Percentiles rank a stretch among this genome's conserved stretches.
These are phyloP conservation scores for Sminthopsis crassicaudata DNA, from an alignment of 2,113 vertebrate genomes.

Conservation along the genomic window DNA sequence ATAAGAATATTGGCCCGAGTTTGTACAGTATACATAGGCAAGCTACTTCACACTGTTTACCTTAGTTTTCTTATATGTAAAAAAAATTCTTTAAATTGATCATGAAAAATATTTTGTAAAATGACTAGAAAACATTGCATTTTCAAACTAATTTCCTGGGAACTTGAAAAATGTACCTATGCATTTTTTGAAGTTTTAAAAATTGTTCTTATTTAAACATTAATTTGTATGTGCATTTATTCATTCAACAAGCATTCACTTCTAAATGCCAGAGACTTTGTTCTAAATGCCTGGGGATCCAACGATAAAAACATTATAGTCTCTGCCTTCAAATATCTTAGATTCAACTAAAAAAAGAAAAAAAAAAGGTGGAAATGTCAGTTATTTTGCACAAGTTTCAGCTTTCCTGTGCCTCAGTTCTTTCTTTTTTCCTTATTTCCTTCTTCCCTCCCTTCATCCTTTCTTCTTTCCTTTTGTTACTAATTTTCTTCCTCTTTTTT, in stretches of 20 bases:
- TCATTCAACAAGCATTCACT: not conserved
- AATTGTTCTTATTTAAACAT: not conserved
- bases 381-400: not conserved
- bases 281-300: not conserved
- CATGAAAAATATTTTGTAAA: not conserved
- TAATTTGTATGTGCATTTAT: not conserved
- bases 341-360: not conserved
- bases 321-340: not conserved
- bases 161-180: not conserved
- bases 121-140: not conserved
- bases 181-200: not conserved
- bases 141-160: not conserved
- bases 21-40: not conserved
- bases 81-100: not conserved
- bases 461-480: not conserved
- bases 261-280: not conserved
- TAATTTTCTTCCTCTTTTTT: no score
- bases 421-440: not conserved
- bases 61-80: no score
- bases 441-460: no score
- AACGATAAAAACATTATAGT: not conserved
- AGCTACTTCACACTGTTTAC: no score
- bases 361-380: not conserved
- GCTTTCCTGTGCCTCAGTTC: not conserved
- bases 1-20: not conserved